Conservation (phyloP, 2,888 invertebrate genomes). For the Neoitamus cyanurus region DNA sequence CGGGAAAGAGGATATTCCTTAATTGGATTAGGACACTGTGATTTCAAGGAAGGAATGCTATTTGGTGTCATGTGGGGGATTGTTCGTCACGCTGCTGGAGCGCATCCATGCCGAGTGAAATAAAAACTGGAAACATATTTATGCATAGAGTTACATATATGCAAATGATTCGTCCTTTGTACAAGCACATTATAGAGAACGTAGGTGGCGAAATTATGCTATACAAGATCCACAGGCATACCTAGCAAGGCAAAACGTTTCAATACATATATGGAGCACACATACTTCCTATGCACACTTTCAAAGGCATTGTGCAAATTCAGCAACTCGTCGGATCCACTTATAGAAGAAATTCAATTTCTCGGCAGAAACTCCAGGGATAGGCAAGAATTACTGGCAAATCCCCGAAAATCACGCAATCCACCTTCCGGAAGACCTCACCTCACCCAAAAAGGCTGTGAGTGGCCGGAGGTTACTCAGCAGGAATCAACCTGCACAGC, state of each 20-base stretch:
- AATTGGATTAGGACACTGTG: neutral
- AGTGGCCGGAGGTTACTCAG: conserved; percentile 5
- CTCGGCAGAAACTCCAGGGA: neutral
- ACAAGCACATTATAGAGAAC: neutral
- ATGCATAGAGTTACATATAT: neutral
- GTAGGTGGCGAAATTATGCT: neutral
- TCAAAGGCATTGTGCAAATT: neutral
- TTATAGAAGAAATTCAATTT: neutral
- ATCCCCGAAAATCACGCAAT: neutral
- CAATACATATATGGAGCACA: neutral
- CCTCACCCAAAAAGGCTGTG: neutral
- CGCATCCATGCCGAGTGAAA: neutral
- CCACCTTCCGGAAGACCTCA: neutral
- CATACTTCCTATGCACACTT: neutral
- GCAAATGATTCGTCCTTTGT: neutral
- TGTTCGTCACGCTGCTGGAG: neutral
- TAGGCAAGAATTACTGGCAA: neutral
- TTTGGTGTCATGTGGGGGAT: neutral
- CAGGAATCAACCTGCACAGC: conserved; percentile 4
- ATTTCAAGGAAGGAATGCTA: neutral
- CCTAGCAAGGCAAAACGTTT: neutral
- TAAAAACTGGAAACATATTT: neutral
- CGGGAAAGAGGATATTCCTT: neutral
- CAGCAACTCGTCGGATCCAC: neutral
- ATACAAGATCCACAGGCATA: neutral